Conservation (phyloP, 2,113 vertebrate species). For the Ailurus styani region DNA sequence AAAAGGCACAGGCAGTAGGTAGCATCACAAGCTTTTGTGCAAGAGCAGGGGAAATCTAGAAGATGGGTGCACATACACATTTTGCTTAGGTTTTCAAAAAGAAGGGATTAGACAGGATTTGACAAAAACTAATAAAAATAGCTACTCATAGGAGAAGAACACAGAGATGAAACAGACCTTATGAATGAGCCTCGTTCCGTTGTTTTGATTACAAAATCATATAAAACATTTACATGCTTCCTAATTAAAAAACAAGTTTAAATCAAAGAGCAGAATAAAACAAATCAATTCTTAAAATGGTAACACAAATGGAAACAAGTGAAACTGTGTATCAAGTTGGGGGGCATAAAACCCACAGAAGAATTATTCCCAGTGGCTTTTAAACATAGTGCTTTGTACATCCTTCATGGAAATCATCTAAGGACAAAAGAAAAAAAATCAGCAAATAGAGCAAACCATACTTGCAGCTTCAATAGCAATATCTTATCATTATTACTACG, state of each 20-base stretch:
- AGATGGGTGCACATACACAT: neutral
- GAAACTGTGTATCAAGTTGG: neutral
- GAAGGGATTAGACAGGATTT: neutral
- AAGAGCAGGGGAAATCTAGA: neutral
- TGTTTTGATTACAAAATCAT: conserved; percentile 4
- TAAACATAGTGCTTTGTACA: neutral
- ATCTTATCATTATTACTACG: neutral
- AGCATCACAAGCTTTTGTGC: neutral
- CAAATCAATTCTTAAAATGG: neutral
- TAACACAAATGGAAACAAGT: neutral
- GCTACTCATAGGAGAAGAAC: neutral
- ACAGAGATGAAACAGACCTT: neutral
- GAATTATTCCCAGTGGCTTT: neutral
- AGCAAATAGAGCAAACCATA: neutral
- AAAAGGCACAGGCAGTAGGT: neutral
- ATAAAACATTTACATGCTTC: neutral
- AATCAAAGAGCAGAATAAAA: neutral
- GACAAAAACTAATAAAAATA: conserved; percentile 9
- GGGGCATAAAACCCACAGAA: neutral
- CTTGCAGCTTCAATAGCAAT: neutral
- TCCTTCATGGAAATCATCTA: neutral
- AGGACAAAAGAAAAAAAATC: neutral
- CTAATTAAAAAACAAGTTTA: neutral
- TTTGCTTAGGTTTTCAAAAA: conserved; percentile 1
- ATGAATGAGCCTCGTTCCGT: neutral